Percentiles rank a stretch among this genome's conserved stretches.
phyloP scores from a whole-genome alignment of 2,888 invertebrate genomes.

The Sphaerophoria taeniata region DNA sequence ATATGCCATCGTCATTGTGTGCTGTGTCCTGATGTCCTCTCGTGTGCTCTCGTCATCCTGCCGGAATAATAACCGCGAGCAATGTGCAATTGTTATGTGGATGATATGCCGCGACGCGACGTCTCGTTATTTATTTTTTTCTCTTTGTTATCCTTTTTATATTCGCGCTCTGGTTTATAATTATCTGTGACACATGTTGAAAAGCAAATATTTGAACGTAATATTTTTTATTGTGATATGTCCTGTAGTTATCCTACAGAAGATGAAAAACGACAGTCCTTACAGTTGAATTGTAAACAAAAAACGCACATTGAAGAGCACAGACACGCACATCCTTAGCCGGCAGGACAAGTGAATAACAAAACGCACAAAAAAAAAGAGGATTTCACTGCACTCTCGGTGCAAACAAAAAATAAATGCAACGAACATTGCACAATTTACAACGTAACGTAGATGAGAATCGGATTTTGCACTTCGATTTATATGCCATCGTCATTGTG shows the following conservation, averaged over 20 bases:
- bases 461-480: constrained; percentile 62
- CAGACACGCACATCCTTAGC: constrained; percentile 40
- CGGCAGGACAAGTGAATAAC: constrained; percentile 31
- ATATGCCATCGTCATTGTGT: constrained; percentile 50
- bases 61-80: constrained; percentile 59
- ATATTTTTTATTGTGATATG: constrained; percentile 17
- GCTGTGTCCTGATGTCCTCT: constrained; percentile 18
- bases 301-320: constrained; percentile 40
- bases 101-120: constrained; percentile 60
- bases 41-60: constrained; percentile 53
- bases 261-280: constrained; percentile 36
- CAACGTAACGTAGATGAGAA: constrained; percentile 23
- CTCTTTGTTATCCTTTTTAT: constrained; percentile 27
- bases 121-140: constrained; percentile 40
- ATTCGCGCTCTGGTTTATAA: constrained; percentile 62
- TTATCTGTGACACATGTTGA: constrained; percentile 74
- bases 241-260: neutral
- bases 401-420: neutral
- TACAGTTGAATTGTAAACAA: constrained; percentile 29
- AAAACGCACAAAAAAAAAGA: constrained; percentile 25
- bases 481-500: constrained; percentile 52
- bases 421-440: constrained; percentile 46
- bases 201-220: constrained; percentile 68
- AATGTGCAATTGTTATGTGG: constrained; percentile 43
- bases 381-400: neutral